Percentiles rank a stretch among this genome's conserved stretches.
phyloP scores from a whole-genome alignment of 2,888 invertebrate species.

The Drosophila demipolita region DNA sequence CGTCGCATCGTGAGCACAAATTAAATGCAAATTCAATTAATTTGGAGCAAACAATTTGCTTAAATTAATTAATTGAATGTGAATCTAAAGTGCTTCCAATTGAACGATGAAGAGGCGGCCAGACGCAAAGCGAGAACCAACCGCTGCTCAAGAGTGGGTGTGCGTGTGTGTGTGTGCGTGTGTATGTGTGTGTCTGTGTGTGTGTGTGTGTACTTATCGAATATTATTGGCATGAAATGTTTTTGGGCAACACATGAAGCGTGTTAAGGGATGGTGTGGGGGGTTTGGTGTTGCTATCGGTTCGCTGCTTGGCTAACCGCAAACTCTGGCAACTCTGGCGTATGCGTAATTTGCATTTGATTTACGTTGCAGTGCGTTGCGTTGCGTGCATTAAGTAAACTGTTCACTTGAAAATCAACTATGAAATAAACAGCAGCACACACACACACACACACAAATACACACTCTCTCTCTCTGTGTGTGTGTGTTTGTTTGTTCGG shows the following conservation, averaged over 20 bases:
- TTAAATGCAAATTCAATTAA: constrained; percentile 84
- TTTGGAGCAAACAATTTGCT: constrained; percentile 84
- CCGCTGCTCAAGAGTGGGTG: constrained; percentile 1
- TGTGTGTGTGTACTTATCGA: constrained; percentile 58
- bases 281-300: constrained; percentile 3
- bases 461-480: not conserved
- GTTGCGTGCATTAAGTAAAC: constrained; percentile 74
- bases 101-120: constrained; percentile 63
- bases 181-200: not conserved
- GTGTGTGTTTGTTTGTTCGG: constrained; percentile 18
- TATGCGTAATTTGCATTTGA: constrained; percentile 76
- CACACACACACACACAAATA: constrained; percentile 57
- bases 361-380: constrained; percentile 47
- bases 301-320: constrained; percentile 59
- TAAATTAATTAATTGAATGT: constrained; percentile 84
- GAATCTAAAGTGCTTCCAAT: constrained; percentile 80
- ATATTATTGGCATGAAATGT: constrained; percentile 71
- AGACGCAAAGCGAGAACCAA: constrained; percentile 22
- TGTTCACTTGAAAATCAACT: constrained; percentile 82
- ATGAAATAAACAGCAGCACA: constrained; percentile 73
- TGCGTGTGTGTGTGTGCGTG: not conserved
- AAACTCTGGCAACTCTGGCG: constrained; percentile 72
- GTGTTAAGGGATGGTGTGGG: constrained; percentile 12
- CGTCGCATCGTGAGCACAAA: constrained; percentile 72
- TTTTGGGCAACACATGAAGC: constrained; percentile 44